phyloP scores from a whole-genome alignment of 2,113 vertebrate species.

The Anolis sagrei region DNA sequence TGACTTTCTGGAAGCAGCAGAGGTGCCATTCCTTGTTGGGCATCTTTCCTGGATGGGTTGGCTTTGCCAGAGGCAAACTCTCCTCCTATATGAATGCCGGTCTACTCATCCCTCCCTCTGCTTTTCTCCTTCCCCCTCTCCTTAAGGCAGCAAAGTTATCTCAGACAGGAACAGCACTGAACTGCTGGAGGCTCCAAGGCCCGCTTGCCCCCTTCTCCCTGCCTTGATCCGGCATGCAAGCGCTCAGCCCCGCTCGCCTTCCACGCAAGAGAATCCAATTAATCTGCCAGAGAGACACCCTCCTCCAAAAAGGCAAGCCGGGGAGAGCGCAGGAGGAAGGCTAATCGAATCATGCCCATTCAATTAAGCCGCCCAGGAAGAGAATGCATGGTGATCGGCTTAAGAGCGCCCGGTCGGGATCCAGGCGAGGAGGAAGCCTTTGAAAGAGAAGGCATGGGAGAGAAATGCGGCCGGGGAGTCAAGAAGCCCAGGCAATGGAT shows the following conservation, averaged over 20 bases:
- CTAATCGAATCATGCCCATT: constrained; percentile 33
- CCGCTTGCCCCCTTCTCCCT: neutral
- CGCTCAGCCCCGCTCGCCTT: neutral
- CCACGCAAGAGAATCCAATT: constrained; percentile 20
- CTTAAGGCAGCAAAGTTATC: neutral
- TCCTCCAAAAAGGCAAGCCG: neutral
- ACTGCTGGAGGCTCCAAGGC: neutral
- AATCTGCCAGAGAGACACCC: constrained; percentile 11
- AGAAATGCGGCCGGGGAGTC: neutral
- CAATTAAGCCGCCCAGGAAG: constrained; percentile 35
- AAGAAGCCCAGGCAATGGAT: neutral
- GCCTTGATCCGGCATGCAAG: neutral
- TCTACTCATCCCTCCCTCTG: neutral
- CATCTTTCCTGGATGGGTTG: neutral
- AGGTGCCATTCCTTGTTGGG: neutral
- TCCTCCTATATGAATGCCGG: neutral
- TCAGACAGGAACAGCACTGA: constrained; percentile 11
- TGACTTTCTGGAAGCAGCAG: neutral
- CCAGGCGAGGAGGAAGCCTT: neutral
- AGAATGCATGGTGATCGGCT: neutral
- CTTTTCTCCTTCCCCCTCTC: neutral
- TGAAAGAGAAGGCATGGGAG: neutral
- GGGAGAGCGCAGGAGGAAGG: neutral
- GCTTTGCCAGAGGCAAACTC: too few species aligned
- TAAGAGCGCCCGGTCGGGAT: neutral